phyloP scores from a whole-genome alignment of 2,113 vertebrate species.

The Zosterops borbonicus region DNA sequence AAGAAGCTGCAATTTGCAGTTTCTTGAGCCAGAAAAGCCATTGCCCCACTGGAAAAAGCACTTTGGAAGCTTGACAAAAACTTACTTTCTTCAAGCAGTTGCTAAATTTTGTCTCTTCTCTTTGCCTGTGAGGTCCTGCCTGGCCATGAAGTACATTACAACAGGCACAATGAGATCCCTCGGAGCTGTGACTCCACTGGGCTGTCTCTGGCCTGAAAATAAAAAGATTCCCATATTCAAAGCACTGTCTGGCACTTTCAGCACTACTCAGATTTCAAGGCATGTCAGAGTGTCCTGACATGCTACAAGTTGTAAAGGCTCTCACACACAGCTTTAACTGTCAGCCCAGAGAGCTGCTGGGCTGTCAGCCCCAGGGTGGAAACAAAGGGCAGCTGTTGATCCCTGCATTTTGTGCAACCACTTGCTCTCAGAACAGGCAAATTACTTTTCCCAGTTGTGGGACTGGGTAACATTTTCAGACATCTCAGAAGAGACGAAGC shows the following conservation, averaged over 20 bases:
- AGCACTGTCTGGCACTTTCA: background rate
- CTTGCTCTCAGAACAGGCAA: background rate
- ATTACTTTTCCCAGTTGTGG: background rate
- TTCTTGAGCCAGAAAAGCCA: background rate
- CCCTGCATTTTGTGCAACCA: background rate
- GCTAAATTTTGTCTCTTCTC: background rate
- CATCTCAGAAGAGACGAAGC: background rate
- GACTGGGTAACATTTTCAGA: background rate
- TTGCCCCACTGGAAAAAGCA: background rate
- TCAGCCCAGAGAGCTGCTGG: background rate
- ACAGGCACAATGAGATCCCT: background rate
- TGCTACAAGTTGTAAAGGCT: background rate
- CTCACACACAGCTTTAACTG: background rate
- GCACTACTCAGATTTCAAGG: background rate
- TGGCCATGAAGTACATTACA: background rate
- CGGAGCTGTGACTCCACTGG: background rate
- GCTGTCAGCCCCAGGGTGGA: background rate
- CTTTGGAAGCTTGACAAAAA: background rate
- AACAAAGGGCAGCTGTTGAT: constrained; percentile 8
- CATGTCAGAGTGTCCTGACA: constrained; percentile 29
- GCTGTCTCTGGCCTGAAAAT: background rate
- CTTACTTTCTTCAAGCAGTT: background rate
- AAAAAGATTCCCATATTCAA: background rate
- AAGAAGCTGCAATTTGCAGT: background rate
- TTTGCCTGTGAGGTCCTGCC: background rate